phyloP scores from a whole-genome alignment of 2,888 invertebrate genomes.

The Morpho deidamia region DNA sequence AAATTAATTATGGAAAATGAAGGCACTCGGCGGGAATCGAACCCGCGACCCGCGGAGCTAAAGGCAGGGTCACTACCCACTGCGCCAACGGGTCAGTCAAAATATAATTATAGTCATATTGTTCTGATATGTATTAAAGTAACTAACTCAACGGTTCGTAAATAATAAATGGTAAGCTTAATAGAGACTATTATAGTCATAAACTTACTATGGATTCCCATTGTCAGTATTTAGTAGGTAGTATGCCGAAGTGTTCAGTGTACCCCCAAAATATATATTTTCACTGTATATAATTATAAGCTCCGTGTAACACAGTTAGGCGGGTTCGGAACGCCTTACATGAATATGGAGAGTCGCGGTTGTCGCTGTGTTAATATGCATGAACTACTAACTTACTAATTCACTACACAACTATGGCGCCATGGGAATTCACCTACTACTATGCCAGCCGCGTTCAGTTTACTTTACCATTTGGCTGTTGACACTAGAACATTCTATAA shows the following conservation, averaged over 20 bases:
- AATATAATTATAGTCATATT: too few species aligned
- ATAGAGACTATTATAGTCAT: too few species aligned
- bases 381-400: slow-evolving; percentile 59
- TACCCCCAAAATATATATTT: slow-evolving; percentile 9
- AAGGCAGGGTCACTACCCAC: too few species aligned
- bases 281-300: slow-evolving; percentile 21
- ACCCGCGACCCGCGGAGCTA: too few species aligned
- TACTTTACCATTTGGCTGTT: slow-evolving; percentile 31
- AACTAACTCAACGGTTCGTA: too few species aligned
- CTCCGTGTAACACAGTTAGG: slow-evolving; percentile 16
- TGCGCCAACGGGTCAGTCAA: too few species aligned
- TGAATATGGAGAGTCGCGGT: slow-evolving; percentile 53
- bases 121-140: too few species aligned
- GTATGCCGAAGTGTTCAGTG: neutral
- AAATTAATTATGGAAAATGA: too few species aligned
- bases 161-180: too few species aligned
- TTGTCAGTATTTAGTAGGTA: neutral
- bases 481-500: slow-evolving; percentile 28
- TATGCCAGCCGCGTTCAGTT: slow-evolving; percentile 26
- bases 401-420: slow-evolving; percentile 44
- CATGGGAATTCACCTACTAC: slow-evolving; percentile 24
- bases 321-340: slow-evolving; percentile 25
- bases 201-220: too few species aligned
- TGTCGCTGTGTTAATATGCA: slow-evolving; percentile 53
- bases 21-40: too few species aligned